A percentile compares a stretch with the other conserved stretches of the same genome.
Conservation (phyloP, 1,140 invertebrate species). For the Planococcus citri region DNA sequence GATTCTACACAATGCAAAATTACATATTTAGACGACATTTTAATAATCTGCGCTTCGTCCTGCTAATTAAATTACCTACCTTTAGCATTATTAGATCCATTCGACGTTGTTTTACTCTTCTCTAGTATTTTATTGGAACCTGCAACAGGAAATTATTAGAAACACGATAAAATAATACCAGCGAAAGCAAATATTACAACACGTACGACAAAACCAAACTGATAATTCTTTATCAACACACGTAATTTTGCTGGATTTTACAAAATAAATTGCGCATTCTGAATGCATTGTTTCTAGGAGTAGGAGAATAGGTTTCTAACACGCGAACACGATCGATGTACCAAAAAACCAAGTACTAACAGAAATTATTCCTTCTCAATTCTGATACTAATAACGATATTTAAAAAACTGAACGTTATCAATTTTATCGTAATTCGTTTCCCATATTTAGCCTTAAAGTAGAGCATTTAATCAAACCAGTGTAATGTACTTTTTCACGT, state of each 20-base stretch:
- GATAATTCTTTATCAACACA: not conserved
- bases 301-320: too few species aligned
- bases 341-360: too few species aligned
- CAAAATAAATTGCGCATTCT: not conserved
- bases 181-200: not conserved
- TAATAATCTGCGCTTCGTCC: too few species aligned
- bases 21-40: too few species aligned
- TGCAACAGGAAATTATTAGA: not conserved
- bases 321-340: too few species aligned
- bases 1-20: not conserved
- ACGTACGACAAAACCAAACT: not conserved
- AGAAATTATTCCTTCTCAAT: too few species aligned
- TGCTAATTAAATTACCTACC: not conserved
- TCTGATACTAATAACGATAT: too few species aligned
- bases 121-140: not conserved
- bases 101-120: not conserved
- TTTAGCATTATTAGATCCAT: not conserved
- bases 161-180: not conserved
- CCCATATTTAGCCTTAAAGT: too few species aligned
- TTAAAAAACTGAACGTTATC: too few species aligned
- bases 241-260: not conserved
- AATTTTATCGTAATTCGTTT: too few species aligned
- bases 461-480: too few species aligned
- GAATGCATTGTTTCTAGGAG: not conserved
- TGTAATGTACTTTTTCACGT: too few species aligned